These are phyloP conservation scores for Subanguina moxae DNA, from an alignment of 1,140 invertebrate species.

Conservation along the genomic window DNA sequence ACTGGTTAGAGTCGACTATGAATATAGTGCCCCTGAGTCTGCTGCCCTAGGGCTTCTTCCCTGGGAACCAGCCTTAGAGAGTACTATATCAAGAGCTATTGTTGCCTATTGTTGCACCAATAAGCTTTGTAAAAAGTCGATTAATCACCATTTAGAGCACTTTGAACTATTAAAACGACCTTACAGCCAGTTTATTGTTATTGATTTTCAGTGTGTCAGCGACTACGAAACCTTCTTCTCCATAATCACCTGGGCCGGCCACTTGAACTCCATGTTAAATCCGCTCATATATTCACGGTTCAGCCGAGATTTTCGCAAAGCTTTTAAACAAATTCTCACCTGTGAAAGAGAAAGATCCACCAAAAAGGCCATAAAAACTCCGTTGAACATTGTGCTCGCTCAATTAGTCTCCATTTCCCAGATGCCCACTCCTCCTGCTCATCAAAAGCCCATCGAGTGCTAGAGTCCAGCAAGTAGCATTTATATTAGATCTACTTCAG, in stretches of 20 bases:
- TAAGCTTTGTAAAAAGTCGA: too few relatives aligned
- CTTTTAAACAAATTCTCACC: conserved; percentile 59
- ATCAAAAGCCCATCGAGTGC: not conserved
- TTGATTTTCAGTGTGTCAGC: conserved; percentile 58
- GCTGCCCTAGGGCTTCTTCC: too few relatives aligned
- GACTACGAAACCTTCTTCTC: conserved; percentile 74
- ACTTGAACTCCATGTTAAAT: conserved; percentile 81
- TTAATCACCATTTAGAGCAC: too few relatives aligned
- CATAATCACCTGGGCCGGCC: conserved; percentile 94
- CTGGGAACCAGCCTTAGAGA: too few relatives aligned
- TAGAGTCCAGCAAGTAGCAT: not conserved
- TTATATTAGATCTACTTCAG: too few relatives aligned
- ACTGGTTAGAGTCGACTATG: too few relatives aligned
- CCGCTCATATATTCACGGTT: conserved; percentile 58
- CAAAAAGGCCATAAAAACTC: conserved; percentile 57
- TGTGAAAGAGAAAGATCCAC: conserved; percentile 54
- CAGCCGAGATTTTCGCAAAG: conserved; percentile 54
- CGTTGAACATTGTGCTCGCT: conserved; percentile 55
- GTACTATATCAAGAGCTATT: too few relatives aligned
- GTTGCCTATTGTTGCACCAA: too few relatives aligned
- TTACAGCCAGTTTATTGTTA: too few relatives aligned
- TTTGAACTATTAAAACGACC: too few relatives aligned
- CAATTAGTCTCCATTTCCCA: conserved; percentile 55
- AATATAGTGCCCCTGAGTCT: too few relatives aligned
- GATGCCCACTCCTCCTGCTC: conserved; percentile 17